A percentile compares a stretch with the other conserved stretches of the same genome.
Evolutionary conservation across 2,113 vertebrate genomes (phyloP).

Genomic region (Elgaria multicarinata): DNA sequence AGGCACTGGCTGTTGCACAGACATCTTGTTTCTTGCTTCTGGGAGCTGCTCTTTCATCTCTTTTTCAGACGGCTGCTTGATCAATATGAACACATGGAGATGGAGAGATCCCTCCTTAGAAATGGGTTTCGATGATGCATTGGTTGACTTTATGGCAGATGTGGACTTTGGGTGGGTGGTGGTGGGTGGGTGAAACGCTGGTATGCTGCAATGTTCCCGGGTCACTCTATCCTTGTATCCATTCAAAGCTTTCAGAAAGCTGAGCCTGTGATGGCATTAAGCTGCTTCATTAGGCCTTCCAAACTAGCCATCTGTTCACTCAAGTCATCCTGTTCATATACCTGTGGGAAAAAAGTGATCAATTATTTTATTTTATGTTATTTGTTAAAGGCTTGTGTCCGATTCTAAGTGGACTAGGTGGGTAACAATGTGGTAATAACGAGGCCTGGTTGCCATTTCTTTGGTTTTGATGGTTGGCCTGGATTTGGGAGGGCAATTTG

Average conservation of each 20-base stretch:
- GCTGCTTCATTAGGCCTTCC: conserved; percentile 97
- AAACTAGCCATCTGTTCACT: conserved; percentile 98
- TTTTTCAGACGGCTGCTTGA: conserved; percentile 23
- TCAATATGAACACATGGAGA: conserved; percentile 4
- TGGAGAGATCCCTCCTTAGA: not conserved
- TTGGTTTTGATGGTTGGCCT: not conserved
- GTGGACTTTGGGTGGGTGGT: conserved; percentile 40
- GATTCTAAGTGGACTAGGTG: not conserved
- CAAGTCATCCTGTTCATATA: conserved; percentile 95
- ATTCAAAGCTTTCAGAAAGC: conserved; percentile 84
- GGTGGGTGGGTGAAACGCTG: conserved; percentile 65
- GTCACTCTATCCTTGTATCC: conserved; percentile 46
- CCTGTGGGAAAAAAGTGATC: conserved; percentile 74
- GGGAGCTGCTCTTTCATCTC: conserved; percentile 28
- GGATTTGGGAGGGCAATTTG: no score
- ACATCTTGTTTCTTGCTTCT: not conserved
- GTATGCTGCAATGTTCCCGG: conserved; percentile 68
- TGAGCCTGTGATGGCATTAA: conserved; percentile 96
- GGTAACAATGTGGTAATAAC: not conserved
- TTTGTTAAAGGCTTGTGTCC: not conserved
- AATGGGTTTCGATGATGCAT: not conserved
- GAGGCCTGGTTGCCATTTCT: not conserved
- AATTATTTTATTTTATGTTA: not conserved
- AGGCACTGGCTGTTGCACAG: conserved; percentile 39
- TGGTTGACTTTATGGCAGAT: conserved; percentile 39